Evolutionary conservation across 2,888 invertebrate species (phyloP), one percentile per base, ranked within the genome.

Genomic region (Drosophila tripunctata): DNA sequence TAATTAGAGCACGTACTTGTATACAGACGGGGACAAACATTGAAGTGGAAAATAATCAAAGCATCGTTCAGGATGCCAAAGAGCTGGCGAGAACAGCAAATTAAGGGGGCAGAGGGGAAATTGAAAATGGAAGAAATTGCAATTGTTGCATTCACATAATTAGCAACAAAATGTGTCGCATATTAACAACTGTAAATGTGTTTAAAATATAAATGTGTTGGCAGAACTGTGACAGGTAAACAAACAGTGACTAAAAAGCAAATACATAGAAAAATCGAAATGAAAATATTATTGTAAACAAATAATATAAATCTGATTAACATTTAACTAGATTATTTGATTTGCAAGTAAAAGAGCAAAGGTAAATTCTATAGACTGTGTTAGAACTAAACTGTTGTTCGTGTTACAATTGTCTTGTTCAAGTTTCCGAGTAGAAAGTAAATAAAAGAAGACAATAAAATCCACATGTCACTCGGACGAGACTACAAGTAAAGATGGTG

Each of bases 1-100:
- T 87, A 87, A 82, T 85, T 87, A 75, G 64, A 69, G 65, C 86
- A 82, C 82, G 27, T 43, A 43, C 43, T 43, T 27, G 75, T 73
- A 67, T 76, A 57, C 36, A 67, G 33, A 51, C 21, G 41, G 30
- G 30, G 30, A 40, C 65, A 56, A 56, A 55, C 58, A 56, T 27
- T 33, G 38, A 57, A 50, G 24, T 45, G 50, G 50, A 62, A 64
- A 79, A 79, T 79, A 79, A 69, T 86, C 79, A 79, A 66, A 79
- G 80, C 57, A 44, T 38, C 48, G 48, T 31, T 44, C 50, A 35
- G 41, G 27, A 14, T 21, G 7, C 27, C 47, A 33, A 47, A 47
- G 19, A 33, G 10, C 17, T 21, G 14, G 22, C 3, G 14, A 30
- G 6, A 7, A 31, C 17, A 5, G 31, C 14, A 40, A 47, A 45